Evolutionary conservation across 2,888 invertebrate genomes (phyloP).

Genomic region (Therioaphis trifolii): DNA sequence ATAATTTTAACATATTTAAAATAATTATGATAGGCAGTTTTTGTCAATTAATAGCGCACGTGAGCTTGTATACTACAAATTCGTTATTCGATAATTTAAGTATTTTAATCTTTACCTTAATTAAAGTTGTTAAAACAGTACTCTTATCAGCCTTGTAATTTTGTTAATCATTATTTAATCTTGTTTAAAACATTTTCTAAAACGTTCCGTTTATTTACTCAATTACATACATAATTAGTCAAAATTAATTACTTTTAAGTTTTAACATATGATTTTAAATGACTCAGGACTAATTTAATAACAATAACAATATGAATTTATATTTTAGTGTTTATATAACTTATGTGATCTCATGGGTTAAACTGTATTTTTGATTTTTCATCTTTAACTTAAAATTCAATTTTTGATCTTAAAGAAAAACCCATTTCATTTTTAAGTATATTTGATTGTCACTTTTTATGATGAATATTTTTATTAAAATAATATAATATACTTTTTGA

Average conservation of each 20-base stretch:
- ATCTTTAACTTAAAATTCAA: no score
- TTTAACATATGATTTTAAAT: not conserved
- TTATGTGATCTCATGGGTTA: no score
- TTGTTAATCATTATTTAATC: not conserved
- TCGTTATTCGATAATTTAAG: not conserved
- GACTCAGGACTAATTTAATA: not conserved
- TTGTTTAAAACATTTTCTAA: not conserved
- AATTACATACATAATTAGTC: not conserved
- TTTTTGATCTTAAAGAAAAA: no score
- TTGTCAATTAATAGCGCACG: no score
- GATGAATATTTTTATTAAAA: no score
- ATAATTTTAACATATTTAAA: no score
- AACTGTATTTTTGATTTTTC: no score
- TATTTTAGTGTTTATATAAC: no score
- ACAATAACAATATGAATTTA: not conserved
- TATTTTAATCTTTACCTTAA: not conserved
- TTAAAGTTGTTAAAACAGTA: slow-evolving; percentile 3
- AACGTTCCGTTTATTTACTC: not conserved
- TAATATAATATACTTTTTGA: no score
- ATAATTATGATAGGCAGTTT: no score
- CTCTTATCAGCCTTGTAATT: not conserved
- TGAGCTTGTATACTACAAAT: not conserved
- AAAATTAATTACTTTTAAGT: slow-evolving; percentile 6
- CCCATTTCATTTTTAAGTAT: no score
- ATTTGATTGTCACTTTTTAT: no score